Percentiles rank a stretch among this genome's conserved stretches.
Evolutionary conservation across 2,113 vertebrate genomes (phyloP).

Genomic region (Hemichromis elongatus): DNA sequence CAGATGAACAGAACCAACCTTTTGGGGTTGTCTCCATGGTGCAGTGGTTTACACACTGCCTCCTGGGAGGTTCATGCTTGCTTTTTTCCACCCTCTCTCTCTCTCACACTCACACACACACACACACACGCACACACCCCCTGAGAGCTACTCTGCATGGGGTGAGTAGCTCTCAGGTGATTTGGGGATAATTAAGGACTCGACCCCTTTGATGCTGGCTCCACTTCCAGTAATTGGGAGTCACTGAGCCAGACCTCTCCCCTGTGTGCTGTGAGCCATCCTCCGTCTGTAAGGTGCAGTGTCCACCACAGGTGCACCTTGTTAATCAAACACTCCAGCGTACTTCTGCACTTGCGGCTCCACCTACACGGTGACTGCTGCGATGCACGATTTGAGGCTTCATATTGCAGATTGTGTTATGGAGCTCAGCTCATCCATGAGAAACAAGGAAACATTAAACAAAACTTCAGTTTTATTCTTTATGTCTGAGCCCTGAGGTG

Average conservation of each 20-base stretch:
- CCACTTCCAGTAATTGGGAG: not conserved
- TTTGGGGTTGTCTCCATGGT: too few relatives aligned
- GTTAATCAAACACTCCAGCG: not conserved
- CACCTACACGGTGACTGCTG: not conserved
- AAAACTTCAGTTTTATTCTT: not conserved
- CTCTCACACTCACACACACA: too few relatives aligned
- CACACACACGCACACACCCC: not conserved
- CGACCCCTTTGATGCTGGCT: not conserved
- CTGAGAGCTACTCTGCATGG: accelerated
- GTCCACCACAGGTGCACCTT: not conserved
- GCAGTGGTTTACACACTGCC: too few relatives aligned
- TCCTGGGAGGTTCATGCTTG: not conserved
- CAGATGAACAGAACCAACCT: not conserved
- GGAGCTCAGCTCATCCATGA: accelerated
- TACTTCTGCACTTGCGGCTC: not conserved
- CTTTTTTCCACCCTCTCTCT: not conserved
- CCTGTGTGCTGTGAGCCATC: too few relatives aligned
- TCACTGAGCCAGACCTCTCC: not conserved
- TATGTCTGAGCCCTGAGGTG: not conserved
- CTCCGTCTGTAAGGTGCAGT: not conserved
- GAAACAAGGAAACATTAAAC: not conserved
- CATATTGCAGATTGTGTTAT: not conserved
- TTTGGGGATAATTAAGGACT: not conserved
- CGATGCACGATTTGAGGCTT: not conserved
- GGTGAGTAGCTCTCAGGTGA: too few relatives aligned